Conservation (phyloP, 2,113 vertebrate species). For the Willisornis vidua region DNA sequence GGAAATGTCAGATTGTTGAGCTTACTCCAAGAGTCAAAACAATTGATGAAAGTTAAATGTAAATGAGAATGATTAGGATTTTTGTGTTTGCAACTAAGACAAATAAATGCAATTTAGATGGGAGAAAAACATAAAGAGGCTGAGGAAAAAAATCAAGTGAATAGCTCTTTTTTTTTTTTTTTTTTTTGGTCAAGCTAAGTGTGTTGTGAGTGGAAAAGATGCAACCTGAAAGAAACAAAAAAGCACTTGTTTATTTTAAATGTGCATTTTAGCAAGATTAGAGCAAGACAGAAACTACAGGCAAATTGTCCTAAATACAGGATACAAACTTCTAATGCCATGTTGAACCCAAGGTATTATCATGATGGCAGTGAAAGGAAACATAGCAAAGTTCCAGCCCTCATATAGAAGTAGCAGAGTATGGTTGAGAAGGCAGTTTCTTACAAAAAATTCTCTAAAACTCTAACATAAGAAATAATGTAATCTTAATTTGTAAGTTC, state of each 20-base stretch:
- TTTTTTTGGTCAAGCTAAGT: neutral
- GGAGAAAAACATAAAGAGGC: neutral
- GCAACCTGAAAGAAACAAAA: neutral
- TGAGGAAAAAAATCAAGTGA: neutral
- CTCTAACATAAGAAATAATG: neutral
- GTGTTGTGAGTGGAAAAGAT: neutral
- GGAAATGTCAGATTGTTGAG: neutral
- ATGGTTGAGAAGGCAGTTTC: neutral
- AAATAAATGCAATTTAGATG: neutral
- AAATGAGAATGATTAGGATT: neutral
- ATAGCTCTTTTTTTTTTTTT: too few species aligned
- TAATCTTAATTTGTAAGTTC: neutral
- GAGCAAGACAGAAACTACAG: neutral
- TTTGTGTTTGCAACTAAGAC: neutral
- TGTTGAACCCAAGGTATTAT: neutral
- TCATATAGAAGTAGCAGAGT: neutral
- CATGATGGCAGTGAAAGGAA: neutral
- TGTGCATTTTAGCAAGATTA: neutral
- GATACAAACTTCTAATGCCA: neutral
- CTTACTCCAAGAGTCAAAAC: neutral
- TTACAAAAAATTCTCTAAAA: neutral
- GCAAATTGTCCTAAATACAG: neutral
- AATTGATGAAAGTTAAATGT: neutral
- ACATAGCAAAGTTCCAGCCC: accelerated
- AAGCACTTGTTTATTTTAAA: neutral